Base-by-base conservation (phyloP, 2,797 vertebrate genomes). In the Pangasius larnaudii region DNA sequence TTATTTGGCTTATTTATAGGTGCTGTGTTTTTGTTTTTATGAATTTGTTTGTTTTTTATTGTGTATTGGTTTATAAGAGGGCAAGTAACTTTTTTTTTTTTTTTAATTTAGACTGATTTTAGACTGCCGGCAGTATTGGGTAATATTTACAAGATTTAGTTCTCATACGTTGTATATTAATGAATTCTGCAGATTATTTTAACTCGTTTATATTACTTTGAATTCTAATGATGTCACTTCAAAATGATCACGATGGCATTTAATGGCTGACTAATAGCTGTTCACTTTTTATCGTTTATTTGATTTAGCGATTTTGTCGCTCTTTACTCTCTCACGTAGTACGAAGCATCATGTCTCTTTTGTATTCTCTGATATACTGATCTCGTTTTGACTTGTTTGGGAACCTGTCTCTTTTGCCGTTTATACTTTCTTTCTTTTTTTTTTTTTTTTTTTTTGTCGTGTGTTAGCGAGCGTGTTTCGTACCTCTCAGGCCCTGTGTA, bases 41-140 rank as follows among this genome's bases (percentile, higher is more conserved):
- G 90, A 90, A 85, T 85, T 84, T 91, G 87, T 89, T 91, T 84
- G 97, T 89, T 92, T 89, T 88, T 96, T 96, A 96, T 96, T 97
- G 96, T 91, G 96, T 96, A 97, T 96, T 96, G 96, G 96, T 97
- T 96, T 91, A 95, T 96, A 96, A 97, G 96, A 96, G 96, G 97
- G 96, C 96, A 96, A 96, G 97, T 97, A 96, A 97, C 96, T 95
- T 91, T 90, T 91, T 92, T 94, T 98, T 94, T 27, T n/a, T 95
- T 95, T 95, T 91, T 93, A 94, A 42, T 94, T 92, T 97, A 97
- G 97, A 97, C 96, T 96, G 97, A 97, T 84, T 84, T 84, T 97
- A 98, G 97, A 98, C 97, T 98, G 97, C 97, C 97, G 97, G 97
- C 97, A 98, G 97, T 98, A 98, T 98, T 97, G 96, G 96, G 96